Base-by-base conservation (phyloP, 2,797 vertebrate genomes). In the Clarias platycephalus region DNA sequence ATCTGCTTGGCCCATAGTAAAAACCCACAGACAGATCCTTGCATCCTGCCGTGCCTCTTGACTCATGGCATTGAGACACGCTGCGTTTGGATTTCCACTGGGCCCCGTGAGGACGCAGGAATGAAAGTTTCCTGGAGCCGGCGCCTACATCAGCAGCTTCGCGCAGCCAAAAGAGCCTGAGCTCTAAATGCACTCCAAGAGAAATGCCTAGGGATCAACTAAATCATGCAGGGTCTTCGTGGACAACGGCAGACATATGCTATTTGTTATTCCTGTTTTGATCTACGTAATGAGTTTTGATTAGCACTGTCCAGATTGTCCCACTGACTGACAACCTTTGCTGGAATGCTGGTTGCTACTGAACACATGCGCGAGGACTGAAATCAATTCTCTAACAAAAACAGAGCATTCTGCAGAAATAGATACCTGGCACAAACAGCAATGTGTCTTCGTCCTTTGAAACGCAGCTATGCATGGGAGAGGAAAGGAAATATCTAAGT, bases 401-500 rank as follows among this genome's bases (percentile, higher is more conserved):
- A 55, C 77, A 49, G 22, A 78, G 84, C 74, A 87, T 83, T 84
- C 76, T 86, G 71, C 55, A 85, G 67, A 85, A 85, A 86, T 77
- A 22, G 34, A 72, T 64, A 66, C 81, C 74, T 86, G 88, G 87
- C 81, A 85, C 13, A 24, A 82, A 31, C n/a, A 4, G 13, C 22
- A 13, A 66, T 68, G 34, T 79, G 57, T 74, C 62, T 78, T 87
- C 66, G 62, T 75, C 37, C 88, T 89, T 86, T 87, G 85, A 88
- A 86, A 88, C 70, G 87, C 88, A 88, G 84, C 90, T 93, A 91
- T 90, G 88, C 90, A 90, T 90, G 89, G 88, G 90, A 90, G 67
- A 72, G 62, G 49, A 85, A 12, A 90, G 91, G 90, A 93, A 90
- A 92, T 90, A 91, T 90, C 89, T 93, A 89, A 82, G 80, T 84